Evolutionary conservation across 2,113 vertebrate genomes (phyloP).

Genomic region (Gymnogyps californianus): DNA sequence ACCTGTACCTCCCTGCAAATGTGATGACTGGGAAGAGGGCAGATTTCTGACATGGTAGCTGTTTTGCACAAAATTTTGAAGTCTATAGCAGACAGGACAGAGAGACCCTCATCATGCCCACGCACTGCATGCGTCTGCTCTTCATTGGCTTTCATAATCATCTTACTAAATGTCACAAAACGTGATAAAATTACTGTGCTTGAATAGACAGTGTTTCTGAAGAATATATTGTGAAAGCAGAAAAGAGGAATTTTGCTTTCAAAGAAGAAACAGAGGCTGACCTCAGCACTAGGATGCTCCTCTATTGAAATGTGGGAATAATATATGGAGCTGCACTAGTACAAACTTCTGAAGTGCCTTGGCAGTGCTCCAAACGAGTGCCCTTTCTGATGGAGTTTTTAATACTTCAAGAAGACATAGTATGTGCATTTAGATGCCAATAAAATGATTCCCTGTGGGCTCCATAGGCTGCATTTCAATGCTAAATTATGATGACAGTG

Average conservation of each 20-base stretch:
- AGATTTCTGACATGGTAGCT: background rate
- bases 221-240: background rate
- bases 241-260: background rate
- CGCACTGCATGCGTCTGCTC: background rate
- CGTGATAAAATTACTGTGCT: background rate
- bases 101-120: background rate
- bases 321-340: background rate
- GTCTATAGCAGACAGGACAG: background rate
- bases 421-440: conserved; percentile 2
- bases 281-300: background rate
- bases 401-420: conserved; percentile 36
- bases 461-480: background rate
- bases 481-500: background rate
- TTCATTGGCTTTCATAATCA: background rate
- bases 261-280: background rate
- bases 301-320: background rate
- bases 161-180: background rate
- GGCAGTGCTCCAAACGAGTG: background rate
- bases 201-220: background rate
- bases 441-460: background rate
- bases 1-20: background rate
- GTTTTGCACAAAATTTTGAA: background rate
- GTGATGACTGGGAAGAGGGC: background rate
- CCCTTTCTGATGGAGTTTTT: conserved; percentile 14
- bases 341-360: background rate